A percentile compares a stretch with the other conserved stretches of the same genome.
Evolutionary conservation across 2,888 invertebrate genomes (phyloP).

Genomic region (Cryptus armator): DNA sequence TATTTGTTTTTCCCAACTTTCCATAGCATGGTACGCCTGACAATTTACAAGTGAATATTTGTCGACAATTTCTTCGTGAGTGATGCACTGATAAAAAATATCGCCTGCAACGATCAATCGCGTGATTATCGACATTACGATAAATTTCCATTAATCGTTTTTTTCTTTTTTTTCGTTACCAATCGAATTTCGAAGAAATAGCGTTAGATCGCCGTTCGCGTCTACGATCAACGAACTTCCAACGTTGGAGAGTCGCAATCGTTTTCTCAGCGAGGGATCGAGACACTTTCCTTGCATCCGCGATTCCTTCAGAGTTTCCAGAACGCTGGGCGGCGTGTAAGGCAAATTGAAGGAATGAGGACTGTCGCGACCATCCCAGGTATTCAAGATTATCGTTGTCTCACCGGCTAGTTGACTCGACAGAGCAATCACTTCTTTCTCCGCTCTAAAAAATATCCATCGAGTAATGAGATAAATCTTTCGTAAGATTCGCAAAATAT

Average conservation of each 20-base stretch:
- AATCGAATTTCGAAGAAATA: slow-evolving; percentile 81
- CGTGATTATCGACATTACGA: not conserved
- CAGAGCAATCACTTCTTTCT: slow-evolving; percentile 78
- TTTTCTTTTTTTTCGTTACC: slow-evolving; percentile 73
- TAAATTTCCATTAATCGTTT: slow-evolving; percentile 69
- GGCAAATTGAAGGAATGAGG: slow-evolving; percentile 79
- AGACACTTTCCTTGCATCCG: slow-evolving; percentile 80
- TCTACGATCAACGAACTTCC: slow-evolving; percentile 75
- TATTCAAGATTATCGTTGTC: slow-evolving; percentile 79
- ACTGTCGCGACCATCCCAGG: slow-evolving; percentile 76
- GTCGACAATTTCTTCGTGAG: slow-evolving; percentile 74
- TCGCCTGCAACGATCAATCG: slow-evolving; percentile 75
- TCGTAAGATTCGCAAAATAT: not conserved
- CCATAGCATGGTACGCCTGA: slow-evolving; percentile 76
- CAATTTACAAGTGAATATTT: slow-evolving; percentile 76
- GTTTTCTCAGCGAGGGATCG: slow-evolving; percentile 77
- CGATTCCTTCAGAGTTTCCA: slow-evolving; percentile 77
- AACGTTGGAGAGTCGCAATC: slow-evolving; percentile 78
- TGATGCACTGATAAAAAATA: slow-evolving; percentile 82
- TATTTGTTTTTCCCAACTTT: slow-evolving; percentile 78
- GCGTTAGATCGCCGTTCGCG: slow-evolving; percentile 71
- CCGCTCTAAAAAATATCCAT: slow-evolving; percentile 68
- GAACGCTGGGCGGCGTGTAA: slow-evolving; percentile 76
- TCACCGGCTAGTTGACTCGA: slow-evolving; percentile 80
- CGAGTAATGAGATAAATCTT: not conserved